A percentile compares a stretch with the other conserved stretches of the same genome.
These are phyloP conservation scores for Platynereis dumerilii DNA, from an alignment of 2,888 invertebrate genomes.

Conservation along the genomic window DNA sequence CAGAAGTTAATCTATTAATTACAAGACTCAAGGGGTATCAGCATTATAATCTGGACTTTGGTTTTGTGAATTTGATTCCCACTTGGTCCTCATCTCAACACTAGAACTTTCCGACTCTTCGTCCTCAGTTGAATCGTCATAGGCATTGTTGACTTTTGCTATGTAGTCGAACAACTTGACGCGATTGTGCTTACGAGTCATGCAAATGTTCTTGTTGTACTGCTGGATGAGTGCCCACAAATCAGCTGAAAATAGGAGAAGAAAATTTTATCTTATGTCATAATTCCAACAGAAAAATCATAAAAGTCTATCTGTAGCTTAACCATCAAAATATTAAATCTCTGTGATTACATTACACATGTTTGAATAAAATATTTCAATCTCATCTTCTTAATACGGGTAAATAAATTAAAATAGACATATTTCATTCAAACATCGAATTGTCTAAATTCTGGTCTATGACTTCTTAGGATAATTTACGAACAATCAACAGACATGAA, in stretches of 20 bases:
- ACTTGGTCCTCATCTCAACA: background rate
- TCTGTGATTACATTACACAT: background rate
- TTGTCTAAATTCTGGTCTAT: too few relatives aligned
- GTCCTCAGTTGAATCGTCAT: background rate
- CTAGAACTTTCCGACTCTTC: background rate
- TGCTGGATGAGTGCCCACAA: background rate
- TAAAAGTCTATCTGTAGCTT: background rate
- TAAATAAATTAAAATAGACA: too few relatives aligned
- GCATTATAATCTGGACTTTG: slow-evolving; percentile 1
- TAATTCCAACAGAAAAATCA: too few relatives aligned
- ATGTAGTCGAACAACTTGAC: slow-evolving; percentile 2
- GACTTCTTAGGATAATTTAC: too few relatives aligned
- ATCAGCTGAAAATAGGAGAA: slow-evolving; percentile 1
- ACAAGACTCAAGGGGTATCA: background rate
- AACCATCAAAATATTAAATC: background rate
- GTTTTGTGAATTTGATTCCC: background rate
- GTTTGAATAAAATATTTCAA: background rate
- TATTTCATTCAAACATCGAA: too few relatives aligned
- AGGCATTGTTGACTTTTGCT: background rate
- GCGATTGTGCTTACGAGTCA: background rate
- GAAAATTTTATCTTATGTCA: background rate
- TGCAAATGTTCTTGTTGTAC: slow-evolving; percentile 6
- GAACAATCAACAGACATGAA: too few relatives aligned
- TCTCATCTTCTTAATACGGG: background rate
- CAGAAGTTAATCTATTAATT: too few relatives aligned